Evolutionary conservation across 2,113 vertebrate genomes (phyloP), one percentile per base, ranked within the genome.

Genomic region (Mastomys coucha): DNA sequence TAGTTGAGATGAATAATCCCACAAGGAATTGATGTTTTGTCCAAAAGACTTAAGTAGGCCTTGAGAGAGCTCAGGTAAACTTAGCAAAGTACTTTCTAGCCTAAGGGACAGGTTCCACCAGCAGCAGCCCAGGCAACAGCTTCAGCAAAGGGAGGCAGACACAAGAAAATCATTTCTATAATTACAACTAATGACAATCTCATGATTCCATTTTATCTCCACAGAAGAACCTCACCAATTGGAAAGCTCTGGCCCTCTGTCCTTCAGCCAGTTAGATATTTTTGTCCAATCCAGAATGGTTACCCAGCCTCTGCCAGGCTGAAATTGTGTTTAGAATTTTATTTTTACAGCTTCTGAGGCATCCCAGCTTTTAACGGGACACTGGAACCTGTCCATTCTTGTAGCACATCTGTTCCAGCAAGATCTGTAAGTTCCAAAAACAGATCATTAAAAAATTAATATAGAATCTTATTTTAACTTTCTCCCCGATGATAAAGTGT

Each of bases 171-270:
- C 87, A 89, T 95, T 95, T 94, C 94, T 97, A 80, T 97, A 96
- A 97, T 98, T 97, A 95, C 2, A 4, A 93, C 87, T 97, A 98
- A 97, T 97, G 96, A 96, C 89, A 97, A 97, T 95, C 96, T 65
- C 91, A 75, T 97, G 96, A 94, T 97, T 97, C 95, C 97, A 94
- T 91, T 96, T 97, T 94, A 95, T 97, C 93, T 93, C 73, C 91
- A 69, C 26, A 69, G n/a, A 97, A 95, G 96, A 92, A 91, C 53
- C 82, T 96, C 92, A 69, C 88, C 87, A 91, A 87, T 86, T 89
- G 95, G 96, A 97, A 36, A 72, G 56, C n/a, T 58, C 22, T n/a
- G 73, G 63, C 96, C 89, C 86, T 97, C 96, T 76, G 67, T 97
- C 95, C 89, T 86, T 69, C 0, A 60, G 72, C 95, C 97, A 97